Evolutionary conservation across 2,797 vertebrate genomes (phyloP).

Genomic region (Peromyscus eremicus): DNA sequence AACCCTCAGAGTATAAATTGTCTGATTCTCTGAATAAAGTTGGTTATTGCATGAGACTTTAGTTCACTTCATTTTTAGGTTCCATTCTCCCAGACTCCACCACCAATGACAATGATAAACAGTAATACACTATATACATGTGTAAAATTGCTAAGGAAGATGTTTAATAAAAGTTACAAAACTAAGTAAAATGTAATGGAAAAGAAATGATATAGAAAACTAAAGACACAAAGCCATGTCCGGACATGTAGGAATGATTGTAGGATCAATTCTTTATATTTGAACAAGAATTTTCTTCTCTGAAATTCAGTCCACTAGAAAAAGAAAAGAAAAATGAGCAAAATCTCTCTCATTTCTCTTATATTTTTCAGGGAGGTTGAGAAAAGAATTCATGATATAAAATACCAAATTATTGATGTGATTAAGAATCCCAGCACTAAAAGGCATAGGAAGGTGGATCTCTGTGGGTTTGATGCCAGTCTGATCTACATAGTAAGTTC

Average conservation of each 20-base stretch:
- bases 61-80: neutral
- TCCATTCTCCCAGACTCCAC: neutral
- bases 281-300: neutral
- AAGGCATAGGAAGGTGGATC: neutral
- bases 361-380: neutral
- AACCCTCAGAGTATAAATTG: neutral
- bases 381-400: constrained; percentile 25
- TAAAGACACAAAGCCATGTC: neutral
- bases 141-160: neutral
- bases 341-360: neutral
- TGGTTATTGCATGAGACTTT: neutral
- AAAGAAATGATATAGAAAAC: neutral
- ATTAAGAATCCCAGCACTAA: neutral
- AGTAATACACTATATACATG: neutral
- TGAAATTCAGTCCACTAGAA: neutral
- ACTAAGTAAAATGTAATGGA: neutral
- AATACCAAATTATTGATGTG: constrained; percentile 19
- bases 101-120: neutral
- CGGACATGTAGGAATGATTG: neutral
- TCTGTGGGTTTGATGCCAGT: neutral
- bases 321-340: neutral
- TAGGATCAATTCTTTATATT: neutral
- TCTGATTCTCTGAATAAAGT: neutral
- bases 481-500: neutral
- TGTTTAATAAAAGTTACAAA: neutral